Conservation (phyloP, 2,113 vertebrate genomes). For the Herpailurus yagouaroundi region DNA sequence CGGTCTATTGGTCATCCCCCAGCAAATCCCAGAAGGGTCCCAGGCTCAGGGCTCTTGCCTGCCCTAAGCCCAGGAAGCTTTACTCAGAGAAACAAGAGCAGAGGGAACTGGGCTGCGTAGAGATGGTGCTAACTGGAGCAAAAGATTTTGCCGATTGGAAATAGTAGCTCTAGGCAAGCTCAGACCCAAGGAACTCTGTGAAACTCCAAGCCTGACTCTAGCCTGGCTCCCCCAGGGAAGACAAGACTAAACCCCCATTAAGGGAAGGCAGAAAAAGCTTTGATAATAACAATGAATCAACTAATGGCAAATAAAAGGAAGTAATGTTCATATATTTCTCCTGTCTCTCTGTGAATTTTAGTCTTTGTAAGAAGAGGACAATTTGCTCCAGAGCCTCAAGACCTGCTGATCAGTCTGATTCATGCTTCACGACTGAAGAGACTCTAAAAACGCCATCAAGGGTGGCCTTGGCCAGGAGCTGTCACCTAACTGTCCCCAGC, state of each 20-base stretch:
- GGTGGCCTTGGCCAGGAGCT: neutral
- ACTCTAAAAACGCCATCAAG: neutral
- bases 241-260: neutral
- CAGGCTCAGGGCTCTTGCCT: neutral
- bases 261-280: neutral
- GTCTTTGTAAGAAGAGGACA: neutral
- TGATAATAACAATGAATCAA: neutral
- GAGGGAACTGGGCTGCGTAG: slow-evolving; percentile 35
- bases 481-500: neutral
- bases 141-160: slow-evolving; percentile 73
- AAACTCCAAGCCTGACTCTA: neutral
- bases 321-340: neutral
- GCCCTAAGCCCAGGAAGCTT: neutral
- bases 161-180: slow-evolving; percentile 56
- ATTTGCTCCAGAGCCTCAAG: neutral
- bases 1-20: neutral
- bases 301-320: neutral
- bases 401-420: neutral
- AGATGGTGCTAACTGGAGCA: slow-evolving; percentile 75
- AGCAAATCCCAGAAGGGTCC: neutral
- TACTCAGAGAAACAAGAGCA: slow-evolving; percentile 47
- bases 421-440: neutral
- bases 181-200: neutral
- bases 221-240: neutral
- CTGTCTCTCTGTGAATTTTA: neutral